Base-by-base conservation (phyloP, 2,888 invertebrate species). In the Gymnosoma rotundatum region DNA sequence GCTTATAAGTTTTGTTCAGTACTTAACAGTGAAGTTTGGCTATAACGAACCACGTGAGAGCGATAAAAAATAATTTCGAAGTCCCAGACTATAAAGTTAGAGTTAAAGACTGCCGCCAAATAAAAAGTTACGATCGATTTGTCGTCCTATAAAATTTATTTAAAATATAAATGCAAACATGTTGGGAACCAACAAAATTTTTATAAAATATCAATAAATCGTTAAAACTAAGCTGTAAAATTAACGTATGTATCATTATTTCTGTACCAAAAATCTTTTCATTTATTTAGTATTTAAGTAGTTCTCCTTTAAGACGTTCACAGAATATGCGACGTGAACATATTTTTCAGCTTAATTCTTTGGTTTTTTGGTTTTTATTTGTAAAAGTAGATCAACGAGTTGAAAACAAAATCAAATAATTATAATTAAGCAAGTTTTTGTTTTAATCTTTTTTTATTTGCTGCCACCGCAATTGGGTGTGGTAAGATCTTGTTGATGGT, bases 371-470 rank as follows among this genome's bases (percentile, higher is more conserved):
- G 6, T 36, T 80, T 74, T 61, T 75, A 20, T 70, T 82, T 76
- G 70, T 82, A 82, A 82, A 82, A 82, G 81, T 82, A 82, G 81
- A 76, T 82, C 81, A 82, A 76, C 70, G n/a, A 82, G 70, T 70
- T 32, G 21, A 72, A 75, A 80, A 66, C 32, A 64, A 50, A 75
- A 54, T 75, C 9, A 75, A 82, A 64, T 70, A 82, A 76, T 75
- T 82, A 76, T 70, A 76, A 82, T 76, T 70, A 76, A 82, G 75
- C 66, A 67, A 54, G 74, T 75, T 69, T 63, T 75, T 79, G 42
- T 78, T 42, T 48, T 18, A 20, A 36, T 67, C 0, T 54, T 45
- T 63, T 70, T 45, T 12, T n/a, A 48, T 20, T 48, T 70, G 50
- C 75, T 52, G 32, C 36, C 52, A 38, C 32, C 60, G 64, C 38